These are phyloP conservation scores for Isurus oxyrinchus DNA, from an alignment of 2,113 vertebrate genomes.

Conservation along the genomic window DNA sequence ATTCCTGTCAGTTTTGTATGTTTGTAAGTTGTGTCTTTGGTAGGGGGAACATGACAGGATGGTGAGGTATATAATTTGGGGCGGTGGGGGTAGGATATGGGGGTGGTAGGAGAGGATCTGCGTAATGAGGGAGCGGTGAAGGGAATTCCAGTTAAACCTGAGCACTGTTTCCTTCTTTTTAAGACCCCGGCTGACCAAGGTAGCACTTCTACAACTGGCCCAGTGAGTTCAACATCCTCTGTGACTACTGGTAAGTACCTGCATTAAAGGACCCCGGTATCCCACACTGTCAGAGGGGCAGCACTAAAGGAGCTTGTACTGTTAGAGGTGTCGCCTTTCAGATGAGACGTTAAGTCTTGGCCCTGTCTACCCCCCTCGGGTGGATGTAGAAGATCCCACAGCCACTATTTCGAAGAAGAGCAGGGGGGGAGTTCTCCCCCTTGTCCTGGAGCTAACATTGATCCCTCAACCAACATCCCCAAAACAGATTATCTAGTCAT, in stretches of 20 bases:
- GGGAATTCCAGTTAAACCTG: not conserved
- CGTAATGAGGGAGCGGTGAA: not conserved
- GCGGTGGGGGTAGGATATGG: no score
- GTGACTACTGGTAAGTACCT: not conserved
- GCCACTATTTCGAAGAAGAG: not conserved
- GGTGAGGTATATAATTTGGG: not conserved
- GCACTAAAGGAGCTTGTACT: not conserved
- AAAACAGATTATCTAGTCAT: not conserved
- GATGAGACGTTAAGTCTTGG: not conserved
- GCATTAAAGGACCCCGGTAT: not conserved
- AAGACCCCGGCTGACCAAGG: slow-evolving; percentile 8
- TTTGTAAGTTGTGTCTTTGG: no score
- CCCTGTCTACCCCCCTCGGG: no score
- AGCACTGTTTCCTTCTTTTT: not conserved
- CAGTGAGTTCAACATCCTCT: not conserved
- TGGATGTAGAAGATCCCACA: not conserved
- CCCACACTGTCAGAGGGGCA: no score
- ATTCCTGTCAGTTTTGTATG: no score
- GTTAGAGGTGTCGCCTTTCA: not conserved
- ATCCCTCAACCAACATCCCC: not conserved
- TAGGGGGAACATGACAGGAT: not conserved
- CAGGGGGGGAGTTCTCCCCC: not conserved
- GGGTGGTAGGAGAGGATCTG: not conserved
- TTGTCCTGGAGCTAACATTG: not conserved
- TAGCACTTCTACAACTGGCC: not conserved